Evolutionary conservation across 2,797 vertebrate species (phyloP).

Genomic region (Syndactyla subalaris): DNA sequence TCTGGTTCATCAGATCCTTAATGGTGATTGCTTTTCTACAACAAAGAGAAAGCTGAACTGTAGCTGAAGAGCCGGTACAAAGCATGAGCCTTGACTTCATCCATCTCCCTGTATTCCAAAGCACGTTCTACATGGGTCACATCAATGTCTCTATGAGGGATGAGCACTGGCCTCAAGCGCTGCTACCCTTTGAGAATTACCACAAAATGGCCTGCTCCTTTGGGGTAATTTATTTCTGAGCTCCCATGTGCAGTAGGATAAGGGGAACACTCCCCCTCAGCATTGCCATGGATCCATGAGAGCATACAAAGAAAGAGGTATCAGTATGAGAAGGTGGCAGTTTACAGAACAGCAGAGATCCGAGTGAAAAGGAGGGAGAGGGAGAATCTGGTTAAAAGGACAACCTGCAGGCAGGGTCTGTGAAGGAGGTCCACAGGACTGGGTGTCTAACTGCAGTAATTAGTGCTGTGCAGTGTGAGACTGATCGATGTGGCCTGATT

Average conservation of each 20-base stretch:
- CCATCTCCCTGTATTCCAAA: background rate
- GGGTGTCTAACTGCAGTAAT: background rate
- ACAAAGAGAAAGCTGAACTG: background rate
- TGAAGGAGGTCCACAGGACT: background rate
- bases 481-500: background rate
- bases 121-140: background rate
- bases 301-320: background rate
- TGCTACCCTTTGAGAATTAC: background rate
- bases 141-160: background rate
- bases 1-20: background rate
- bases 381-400: background rate
- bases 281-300: background rate
- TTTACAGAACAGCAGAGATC: background rate
- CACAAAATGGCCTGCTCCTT: background rate
- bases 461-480: background rate
- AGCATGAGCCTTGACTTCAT: background rate
- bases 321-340: background rate
- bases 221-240: background rate
- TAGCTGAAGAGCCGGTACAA: background rate
- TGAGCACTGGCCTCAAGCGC: background rate
- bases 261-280: background rate
- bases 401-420: background rate
- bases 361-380: background rate
- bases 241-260: rapidly evolving
- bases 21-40: background rate